Conservation (phyloP, 2,888 invertebrate genomes). For the Actias luna region DNA sequence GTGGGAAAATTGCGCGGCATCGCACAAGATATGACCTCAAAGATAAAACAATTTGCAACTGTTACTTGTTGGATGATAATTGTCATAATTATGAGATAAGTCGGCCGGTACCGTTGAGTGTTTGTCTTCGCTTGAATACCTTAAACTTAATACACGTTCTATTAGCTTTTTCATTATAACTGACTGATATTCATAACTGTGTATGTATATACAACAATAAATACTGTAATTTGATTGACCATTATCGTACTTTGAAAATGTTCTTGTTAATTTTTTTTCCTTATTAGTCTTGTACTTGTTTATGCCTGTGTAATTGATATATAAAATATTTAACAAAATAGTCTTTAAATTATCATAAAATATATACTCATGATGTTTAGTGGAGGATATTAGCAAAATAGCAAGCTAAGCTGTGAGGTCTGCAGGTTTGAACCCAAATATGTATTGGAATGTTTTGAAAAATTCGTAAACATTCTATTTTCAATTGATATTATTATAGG, state of each 20-base stretch:
- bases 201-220: background rate
- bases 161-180: background rate
- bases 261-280: background rate
- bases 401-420: too few species aligned
- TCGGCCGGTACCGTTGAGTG: background rate
- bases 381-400: too few species aligned
- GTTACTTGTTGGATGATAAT: slow-evolving; percentile 27
- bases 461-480: too few species aligned
- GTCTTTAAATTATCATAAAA: too few species aligned
- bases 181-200: background rate
- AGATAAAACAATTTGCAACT: slow-evolving; percentile 36
- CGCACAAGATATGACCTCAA: slow-evolving; percentile 30
- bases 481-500: too few species aligned
- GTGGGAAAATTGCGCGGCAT: background rate
- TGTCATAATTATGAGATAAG: slow-evolving; percentile 14
- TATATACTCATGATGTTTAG: too few species aligned
- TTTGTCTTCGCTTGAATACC: slow-evolving; percentile 9
- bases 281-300: background rate
- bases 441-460: too few species aligned
- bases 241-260: background rate
- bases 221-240: background rate
- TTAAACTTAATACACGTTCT: background rate
- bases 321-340: too few species aligned
- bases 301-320: too few species aligned
- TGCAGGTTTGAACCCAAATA: too few species aligned